Percentiles rank a stretch among this genome's conserved stretches.
phyloP scores from a whole-genome alignment of 2,113 vertebrate genomes.

The Xiphorhynchus elegans region DNA sequence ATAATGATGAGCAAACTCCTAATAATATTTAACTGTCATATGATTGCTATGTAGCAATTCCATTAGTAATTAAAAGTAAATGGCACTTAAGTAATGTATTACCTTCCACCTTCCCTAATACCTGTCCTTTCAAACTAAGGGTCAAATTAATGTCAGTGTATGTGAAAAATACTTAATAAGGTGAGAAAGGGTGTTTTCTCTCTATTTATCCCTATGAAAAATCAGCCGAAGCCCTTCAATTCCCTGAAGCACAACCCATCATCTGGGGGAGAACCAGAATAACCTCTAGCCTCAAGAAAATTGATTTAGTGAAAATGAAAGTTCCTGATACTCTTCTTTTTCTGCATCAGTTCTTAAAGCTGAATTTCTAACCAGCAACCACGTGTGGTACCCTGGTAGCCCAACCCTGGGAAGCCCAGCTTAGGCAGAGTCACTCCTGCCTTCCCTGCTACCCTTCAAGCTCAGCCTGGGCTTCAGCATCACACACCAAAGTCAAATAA shows the following conservation, averaged over 20 bases:
- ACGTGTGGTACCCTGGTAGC: background rate
- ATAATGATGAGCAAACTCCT: background rate
- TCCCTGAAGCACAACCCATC: background rate
- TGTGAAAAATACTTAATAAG: background rate
- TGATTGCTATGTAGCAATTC: background rate
- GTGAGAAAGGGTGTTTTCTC: background rate
- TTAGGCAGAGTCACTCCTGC: background rate
- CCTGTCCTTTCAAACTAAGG: background rate
- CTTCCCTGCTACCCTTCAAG: background rate
- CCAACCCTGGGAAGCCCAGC: accelerated
- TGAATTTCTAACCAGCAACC: background rate
- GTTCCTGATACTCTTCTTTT: background rate
- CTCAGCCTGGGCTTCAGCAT: background rate
- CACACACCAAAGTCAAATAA: background rate
- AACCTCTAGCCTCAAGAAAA: constrained; percentile 15
- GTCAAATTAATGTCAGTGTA: background rate
- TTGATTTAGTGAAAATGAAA: constrained; percentile 27
- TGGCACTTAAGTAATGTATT: background rate
- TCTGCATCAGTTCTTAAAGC: background rate
- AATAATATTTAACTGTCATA: constrained; percentile 5
- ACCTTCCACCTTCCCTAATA: background rate
- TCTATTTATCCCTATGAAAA: background rate
- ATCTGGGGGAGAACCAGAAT: background rate
- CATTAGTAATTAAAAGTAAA: constrained; percentile 38
- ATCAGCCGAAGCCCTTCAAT: background rate